These are phyloP conservation scores for Chloebia gouldiae DNA, from an alignment of 2,113 vertebrate species.

Conservation along the genomic window DNA sequence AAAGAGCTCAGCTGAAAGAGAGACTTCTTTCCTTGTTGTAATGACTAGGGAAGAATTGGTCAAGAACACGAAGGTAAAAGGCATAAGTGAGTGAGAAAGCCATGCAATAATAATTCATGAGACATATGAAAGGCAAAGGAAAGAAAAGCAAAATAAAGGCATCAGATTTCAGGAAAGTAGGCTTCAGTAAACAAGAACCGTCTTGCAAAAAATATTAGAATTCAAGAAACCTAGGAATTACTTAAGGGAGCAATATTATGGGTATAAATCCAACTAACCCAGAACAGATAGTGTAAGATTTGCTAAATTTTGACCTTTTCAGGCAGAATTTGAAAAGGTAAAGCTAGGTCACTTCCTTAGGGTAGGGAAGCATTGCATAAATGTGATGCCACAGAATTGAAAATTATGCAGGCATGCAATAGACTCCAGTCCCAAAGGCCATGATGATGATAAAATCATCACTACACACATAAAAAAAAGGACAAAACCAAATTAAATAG, in stretches of 20 bases:
- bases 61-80: background rate
- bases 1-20: background rate
- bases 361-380: background rate
- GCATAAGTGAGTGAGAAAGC: background rate
- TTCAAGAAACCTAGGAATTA: background rate
- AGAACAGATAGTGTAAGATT: background rate
- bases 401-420: background rate
- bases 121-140: background rate
- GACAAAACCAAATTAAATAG: background rate
- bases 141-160: background rate
- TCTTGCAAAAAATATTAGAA: background rate
- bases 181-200: background rate
- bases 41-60: background rate
- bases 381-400: background rate
- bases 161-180: background rate
- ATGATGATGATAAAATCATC: background rate
- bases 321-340: background rate
- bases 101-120: background rate
- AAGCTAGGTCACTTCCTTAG: background rate
- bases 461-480: background rate
- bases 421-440: background rate
- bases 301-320: background rate
- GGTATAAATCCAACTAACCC: background rate
- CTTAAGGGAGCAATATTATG: background rate
- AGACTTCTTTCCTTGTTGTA: background rate